Conservation (phyloP, 1,140 invertebrate genomes). For the Telenomus remus region DNA sequence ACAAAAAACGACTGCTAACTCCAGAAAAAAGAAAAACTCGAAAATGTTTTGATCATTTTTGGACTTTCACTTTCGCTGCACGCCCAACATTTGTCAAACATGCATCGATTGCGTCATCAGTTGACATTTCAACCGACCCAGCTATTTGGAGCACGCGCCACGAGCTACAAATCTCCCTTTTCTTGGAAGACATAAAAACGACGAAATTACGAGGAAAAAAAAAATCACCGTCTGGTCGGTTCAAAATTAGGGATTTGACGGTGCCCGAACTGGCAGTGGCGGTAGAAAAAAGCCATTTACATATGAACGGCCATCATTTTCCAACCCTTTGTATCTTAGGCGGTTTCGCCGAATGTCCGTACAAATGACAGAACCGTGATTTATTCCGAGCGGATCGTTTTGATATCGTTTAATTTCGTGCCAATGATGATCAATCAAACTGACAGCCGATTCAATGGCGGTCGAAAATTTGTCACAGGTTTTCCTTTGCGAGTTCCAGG, state of each 20-base stretch:
- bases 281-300: neutral
- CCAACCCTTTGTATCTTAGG: conserved; percentile 10
- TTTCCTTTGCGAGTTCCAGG: conserved; percentile 26
- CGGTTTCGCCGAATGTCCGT: conserved; percentile 5
- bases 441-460: neutral
- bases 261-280: too few species aligned
- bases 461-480: conserved; percentile 40
- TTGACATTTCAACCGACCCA: neutral
- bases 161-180: neutral
- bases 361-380: conserved; percentile 38
- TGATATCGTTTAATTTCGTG: neutral
- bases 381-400: conserved; percentile 26
- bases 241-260: too few species aligned
- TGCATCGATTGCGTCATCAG: conserved; percentile 11
- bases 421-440: neutral
- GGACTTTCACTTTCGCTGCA: neutral
- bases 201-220: conserved; percentile 14
- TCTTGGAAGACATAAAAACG: neutral
- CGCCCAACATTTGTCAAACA: conserved; percentile 20
- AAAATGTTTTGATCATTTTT: neutral
- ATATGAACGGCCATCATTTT: neutral
- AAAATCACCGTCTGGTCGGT: neutral
- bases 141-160: conserved; percentile 25
- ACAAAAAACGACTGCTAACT: neutral
- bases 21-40: neutral